phyloP scores from a whole-genome alignment of 1,140 invertebrate species.

The Macrobrachium rosenbergii region DNA sequence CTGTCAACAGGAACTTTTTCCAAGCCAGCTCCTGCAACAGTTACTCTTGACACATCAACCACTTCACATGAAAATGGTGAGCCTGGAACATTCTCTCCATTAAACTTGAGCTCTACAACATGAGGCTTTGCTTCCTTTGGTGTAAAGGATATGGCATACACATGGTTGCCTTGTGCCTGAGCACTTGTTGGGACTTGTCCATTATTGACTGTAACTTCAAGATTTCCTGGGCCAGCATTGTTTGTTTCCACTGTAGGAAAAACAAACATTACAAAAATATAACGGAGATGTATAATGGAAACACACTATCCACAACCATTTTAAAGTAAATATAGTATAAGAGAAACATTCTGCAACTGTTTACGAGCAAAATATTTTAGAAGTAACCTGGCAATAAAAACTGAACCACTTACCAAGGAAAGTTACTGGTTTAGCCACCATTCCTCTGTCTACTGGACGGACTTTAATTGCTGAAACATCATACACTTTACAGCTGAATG shows the following conservation, averaged over 20 bases:
- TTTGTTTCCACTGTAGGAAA: conserved; percentile 89
- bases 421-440: conserved; percentile 93
- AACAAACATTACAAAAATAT: conserved; percentile 20
- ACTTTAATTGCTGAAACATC: conserved; percentile 95
- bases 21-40: conserved; percentile 83
- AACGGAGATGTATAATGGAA: not conserved
- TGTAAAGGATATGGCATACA: conserved; percentile 97
- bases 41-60: conserved; percentile 80
- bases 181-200: conserved; percentile 95
- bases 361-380: not conserved
- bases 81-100: conserved; percentile 92
- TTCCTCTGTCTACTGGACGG: conserved; percentile 89
- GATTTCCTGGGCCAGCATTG: conserved; percentile 94
- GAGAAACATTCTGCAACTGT: not conserved
- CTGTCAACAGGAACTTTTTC: conserved; percentile 94
- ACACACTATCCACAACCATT: conserved; percentile 49
- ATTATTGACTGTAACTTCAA: conserved; percentile 97
- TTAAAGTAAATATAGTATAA: not conserved
- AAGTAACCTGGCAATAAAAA: too few species aligned
- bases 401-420: conserved; percentile 85
- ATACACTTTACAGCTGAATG: conserved; percentile 94
- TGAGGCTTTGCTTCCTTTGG: conserved; percentile 90
- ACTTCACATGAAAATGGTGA: conserved; percentile 83
- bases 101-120: conserved; percentile 94
- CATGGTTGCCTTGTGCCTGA: conserved; percentile 92